Percentiles rank a stretch among this genome's conserved stretches.
These are phyloP conservation scores for Channallabes apus DNA, from an alignment of 2,797 vertebrate genomes.

Conservation along the genomic window DNA sequence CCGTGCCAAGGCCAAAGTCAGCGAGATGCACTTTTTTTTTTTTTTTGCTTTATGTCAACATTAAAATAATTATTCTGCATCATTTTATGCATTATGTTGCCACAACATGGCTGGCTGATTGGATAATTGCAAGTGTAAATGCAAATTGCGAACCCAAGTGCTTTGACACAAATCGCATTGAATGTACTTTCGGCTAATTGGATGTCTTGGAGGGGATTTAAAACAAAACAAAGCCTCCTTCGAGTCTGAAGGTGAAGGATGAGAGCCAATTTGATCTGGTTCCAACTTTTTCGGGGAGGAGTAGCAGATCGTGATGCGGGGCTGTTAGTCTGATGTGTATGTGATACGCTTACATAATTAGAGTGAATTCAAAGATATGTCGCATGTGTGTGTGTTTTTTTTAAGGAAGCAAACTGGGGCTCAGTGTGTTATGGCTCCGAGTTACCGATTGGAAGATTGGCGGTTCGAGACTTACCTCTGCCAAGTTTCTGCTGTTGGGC, in stretches of 20 bases:
- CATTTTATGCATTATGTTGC: not conserved
- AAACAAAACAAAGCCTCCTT: not conserved
- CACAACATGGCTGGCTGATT: not conserved
- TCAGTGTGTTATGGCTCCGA: too few species aligned
- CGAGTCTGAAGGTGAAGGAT: slow-evolving; percentile 36
- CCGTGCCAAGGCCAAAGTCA: not conserved
- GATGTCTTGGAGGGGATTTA: slow-evolving; percentile 11
- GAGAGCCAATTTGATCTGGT: slow-evolving; percentile 38
- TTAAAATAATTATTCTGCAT: not conserved
- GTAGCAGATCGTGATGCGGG: slow-evolving; percentile 4
- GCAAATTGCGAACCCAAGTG: not conserved
- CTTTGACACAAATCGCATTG: slow-evolving; percentile 17
- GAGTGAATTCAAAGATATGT: not conserved
- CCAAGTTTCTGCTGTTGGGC: too few species aligned
- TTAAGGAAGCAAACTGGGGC: not conserved
- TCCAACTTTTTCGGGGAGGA: slow-evolving; percentile 29
- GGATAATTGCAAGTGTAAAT: not conserved
- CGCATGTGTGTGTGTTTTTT: not conserved
- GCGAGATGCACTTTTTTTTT: not conserved
- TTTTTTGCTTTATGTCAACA: not conserved
- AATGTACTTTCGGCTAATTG: slow-evolving; percentile 24
- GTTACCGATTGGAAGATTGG: too few species aligned
- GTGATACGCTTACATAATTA: slow-evolving; percentile 12
- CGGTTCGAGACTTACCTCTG: too few species aligned
- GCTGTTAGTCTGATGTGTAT: slow-evolving; percentile 8